Base-by-base conservation (phyloP, 1,140 invertebrate genomes). In the Zaprionus kolodkinae region DNA sequence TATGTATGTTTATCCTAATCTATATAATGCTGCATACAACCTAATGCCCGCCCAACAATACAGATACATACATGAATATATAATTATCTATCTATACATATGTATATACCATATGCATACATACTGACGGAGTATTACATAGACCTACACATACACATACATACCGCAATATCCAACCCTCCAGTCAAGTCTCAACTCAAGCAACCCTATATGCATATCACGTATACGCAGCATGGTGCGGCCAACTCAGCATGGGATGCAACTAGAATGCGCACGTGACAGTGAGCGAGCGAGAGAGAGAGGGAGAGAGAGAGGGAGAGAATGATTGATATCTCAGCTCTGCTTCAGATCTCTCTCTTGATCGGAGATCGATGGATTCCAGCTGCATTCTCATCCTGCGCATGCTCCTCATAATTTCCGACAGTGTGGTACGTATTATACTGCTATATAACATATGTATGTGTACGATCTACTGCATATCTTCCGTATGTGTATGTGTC, bases 401-500 rank as follows among this genome's bases (percentile, higher is more conserved):
- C 55, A 57, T 67, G 64, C 15, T 54, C 17, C n/a, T 48, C 40
- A 65, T 38, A 54, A n/a, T 33, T 38, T 15, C 33, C 54, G 52
- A 55, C 52, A 33, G 45, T 66, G 70, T 60, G 70, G 70, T 72
- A 72, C 66, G 70, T 72, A 72, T 72, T 40, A 33, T 33, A 55
- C n/a, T 33, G 40, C n/a, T 36, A 30, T 38, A 65, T 25, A 40
- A 43, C 66, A 73, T 83, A 79, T 83, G 63, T 78, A 71, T 78
- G 71, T 81, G 76, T 79, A 71, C 45, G 45, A 25, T 25, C 45
- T 21, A 50, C 45, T 50, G 45, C 45, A 50, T 50, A 11, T 50
- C 40, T 63, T 75, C 56, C 68, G 79, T 81, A 77, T 83, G 81
- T 79, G 67, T 79, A 76, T 83, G 68, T 80, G 71, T 72, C 70